A percentile compares a stretch with the other conserved stretches of the same genome.
Conservation (phyloP, 2,113 vertebrate genomes). For the Phoenicopterus ruber region DNA sequence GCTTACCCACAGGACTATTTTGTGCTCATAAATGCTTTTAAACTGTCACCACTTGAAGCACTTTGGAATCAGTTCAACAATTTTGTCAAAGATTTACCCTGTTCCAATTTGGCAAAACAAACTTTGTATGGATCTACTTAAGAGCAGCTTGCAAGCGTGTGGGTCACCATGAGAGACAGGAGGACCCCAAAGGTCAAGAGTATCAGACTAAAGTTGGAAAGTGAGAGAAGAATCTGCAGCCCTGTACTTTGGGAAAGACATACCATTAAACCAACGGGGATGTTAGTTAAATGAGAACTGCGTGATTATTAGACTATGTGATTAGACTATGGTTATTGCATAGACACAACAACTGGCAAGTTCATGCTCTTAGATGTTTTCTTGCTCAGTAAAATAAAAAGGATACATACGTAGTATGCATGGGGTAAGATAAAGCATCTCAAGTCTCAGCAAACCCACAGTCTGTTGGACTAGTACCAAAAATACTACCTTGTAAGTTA, state of each 20-base stretch:
- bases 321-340: not conserved
- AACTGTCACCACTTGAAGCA: not conserved
- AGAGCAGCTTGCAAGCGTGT: not conserved
- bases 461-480: not conserved
- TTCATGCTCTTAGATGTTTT: not conserved
- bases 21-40: not conserved
- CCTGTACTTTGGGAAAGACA: not conserved
- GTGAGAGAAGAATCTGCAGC: not conserved
- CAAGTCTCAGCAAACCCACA: not conserved
- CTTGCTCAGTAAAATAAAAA: not conserved
- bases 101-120: not conserved
- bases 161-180: not conserved
- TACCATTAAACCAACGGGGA: not conserved
- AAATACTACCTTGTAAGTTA: not conserved
- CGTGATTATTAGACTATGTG: not conserved
- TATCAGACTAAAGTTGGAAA: not conserved
- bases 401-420: fast-evolving
- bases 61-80: not conserved
- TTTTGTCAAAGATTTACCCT: not conserved
- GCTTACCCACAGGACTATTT: not conserved
- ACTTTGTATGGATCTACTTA: not conserved
- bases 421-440: not conserved
- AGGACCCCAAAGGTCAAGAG: not conserved
- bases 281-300: not conserved
- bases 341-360: not conserved